A percentile compares a stretch with the other conserved stretches of the same genome.
Evolutionary conservation across 2,113 vertebrate species (phyloP).

Genomic region (Emydura subglobosa): DNA sequence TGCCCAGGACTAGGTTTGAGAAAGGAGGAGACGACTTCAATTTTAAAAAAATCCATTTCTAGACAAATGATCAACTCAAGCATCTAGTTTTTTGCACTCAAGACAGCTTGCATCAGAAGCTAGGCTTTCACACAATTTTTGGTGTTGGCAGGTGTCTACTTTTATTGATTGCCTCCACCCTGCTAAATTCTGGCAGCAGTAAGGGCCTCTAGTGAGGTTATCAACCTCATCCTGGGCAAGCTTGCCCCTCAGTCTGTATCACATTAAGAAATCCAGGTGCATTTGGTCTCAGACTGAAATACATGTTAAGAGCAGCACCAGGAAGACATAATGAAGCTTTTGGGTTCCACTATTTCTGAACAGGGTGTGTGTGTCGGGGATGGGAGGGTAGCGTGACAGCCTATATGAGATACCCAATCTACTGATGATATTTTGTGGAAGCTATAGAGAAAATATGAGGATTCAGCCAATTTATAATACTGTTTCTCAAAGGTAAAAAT

Average conservation of each 20-base stretch:
- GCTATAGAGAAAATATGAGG: not conserved
- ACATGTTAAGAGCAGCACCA: not conserved
- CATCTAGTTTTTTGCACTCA: not conserved
- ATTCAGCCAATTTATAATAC: not conserved
- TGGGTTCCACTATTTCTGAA: not conserved
- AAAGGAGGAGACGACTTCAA: not conserved
- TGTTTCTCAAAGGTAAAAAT: not conserved
- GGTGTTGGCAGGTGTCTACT: not conserved
- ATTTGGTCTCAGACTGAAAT: not conserved
- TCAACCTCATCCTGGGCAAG: not conserved
- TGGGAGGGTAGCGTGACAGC: not conserved
- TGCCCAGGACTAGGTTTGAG: not conserved
- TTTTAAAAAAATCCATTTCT: not conserved
- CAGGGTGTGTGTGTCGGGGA: not conserved
- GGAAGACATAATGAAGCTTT: not conserved
- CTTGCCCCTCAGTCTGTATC: not conserved
- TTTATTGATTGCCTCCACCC: not conserved
- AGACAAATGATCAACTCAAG: not conserved
- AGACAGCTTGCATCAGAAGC: not conserved
- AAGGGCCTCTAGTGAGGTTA: not conserved
- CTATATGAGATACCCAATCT: not conserved
- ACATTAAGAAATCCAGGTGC: not conserved
- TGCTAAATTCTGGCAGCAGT: not conserved
- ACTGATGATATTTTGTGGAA: not conserved
- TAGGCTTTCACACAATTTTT: not conserved